Evolutionary conservation across 2,888 invertebrate species (phyloP), one percentile per base, ranked within the genome.

Genomic region (Pinctada fucata): DNA sequence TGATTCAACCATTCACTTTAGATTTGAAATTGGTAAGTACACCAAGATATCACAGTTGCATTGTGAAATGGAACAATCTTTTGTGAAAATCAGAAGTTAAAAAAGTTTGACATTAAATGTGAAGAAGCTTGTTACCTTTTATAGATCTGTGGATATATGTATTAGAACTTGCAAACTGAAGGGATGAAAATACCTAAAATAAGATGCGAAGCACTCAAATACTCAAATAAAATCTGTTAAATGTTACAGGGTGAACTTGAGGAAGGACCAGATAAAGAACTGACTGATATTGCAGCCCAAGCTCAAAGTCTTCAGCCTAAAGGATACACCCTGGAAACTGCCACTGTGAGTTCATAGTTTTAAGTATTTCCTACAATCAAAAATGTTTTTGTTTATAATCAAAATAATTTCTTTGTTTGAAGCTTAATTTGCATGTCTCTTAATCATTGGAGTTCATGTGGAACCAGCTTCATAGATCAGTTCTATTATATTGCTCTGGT

Each of bases 271-370:
- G 85, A 88, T 3, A 88, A 90, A 86, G 94, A 97, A 93, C 96
- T 98, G 91, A 96, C 97, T 92, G 96, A 97, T 93, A 97, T 97
- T 74, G 97, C 98, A 71, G 96, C 96, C 76, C 94, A 98, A 88
- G 99, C 99, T 69, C 97, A 98, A 92, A 96, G 97, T 93, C 96
- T 99, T 91, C 99, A 99, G 93, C 99, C 99, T 2, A 99, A 97
- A 92, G 99, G 99, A 91, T 98, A 97, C 91, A 99, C 99, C 47
- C 94, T 99, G 86, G 97, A 97, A 87, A 97, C 98, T 78, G 97
- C 99, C 75, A 96, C 96, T 93, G 96, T 96, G 92, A 93, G 94
- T 65, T 65, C 16, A 31, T 67, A 63, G 3, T 5, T 6, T n/a
- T 67, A 10, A 50, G n/a, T 16, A 65, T 8, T 75, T 66, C 67